Conservation (phyloP, 1,140 invertebrate genomes). For the Drosophila bocki region DNA sequence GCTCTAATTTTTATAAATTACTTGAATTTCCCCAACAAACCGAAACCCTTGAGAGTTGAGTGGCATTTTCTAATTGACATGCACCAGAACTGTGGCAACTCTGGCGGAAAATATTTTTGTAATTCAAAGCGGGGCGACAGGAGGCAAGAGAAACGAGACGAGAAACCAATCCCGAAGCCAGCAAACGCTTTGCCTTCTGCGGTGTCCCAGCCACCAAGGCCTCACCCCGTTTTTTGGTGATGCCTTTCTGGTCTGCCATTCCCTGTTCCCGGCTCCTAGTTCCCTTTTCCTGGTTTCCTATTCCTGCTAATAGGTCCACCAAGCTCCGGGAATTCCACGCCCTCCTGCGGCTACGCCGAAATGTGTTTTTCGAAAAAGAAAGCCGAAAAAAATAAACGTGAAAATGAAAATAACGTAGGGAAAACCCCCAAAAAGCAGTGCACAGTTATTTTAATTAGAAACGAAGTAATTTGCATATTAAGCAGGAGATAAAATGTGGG, state of each 20-base stretch:
- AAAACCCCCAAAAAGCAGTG: conserved; percentile 63
- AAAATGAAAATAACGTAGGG: conserved; percentile 34
- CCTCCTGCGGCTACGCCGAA: conserved; percentile 40
- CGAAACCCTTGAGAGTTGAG: conserved; percentile 5
- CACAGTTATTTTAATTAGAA: conserved; percentile 81
- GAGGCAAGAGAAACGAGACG: conserved; percentile 23
- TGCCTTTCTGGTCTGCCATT: conserved; percentile 5
- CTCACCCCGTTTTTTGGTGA: neutral
- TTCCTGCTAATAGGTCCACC: conserved; percentile 57
- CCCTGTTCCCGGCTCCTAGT: neutral
- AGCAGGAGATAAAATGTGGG: conserved; percentile 19
- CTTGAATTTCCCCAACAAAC: conserved; percentile 33
- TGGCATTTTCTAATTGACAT: conserved; percentile 64
- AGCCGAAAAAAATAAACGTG: conserved; percentile 40
- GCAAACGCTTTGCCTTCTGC: conserved; percentile 18
- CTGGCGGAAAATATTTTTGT: conserved; percentile 73
- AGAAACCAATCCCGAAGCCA: conserved; percentile 27
- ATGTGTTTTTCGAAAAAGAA: conserved; percentile 66
- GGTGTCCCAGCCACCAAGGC: conserved; percentile 10
- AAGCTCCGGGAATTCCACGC: conserved; percentile 30
- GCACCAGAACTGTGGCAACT: conserved; percentile 50
- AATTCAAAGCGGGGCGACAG: conserved; percentile 55
- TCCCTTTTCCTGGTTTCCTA: conserved; percentile 1
- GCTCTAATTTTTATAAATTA: conserved; percentile 47
- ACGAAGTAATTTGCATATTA: conserved; percentile 81